phyloP scores from a whole-genome alignment of 2,113 vertebrate genomes.

The Henicopernis longicauda region DNA sequence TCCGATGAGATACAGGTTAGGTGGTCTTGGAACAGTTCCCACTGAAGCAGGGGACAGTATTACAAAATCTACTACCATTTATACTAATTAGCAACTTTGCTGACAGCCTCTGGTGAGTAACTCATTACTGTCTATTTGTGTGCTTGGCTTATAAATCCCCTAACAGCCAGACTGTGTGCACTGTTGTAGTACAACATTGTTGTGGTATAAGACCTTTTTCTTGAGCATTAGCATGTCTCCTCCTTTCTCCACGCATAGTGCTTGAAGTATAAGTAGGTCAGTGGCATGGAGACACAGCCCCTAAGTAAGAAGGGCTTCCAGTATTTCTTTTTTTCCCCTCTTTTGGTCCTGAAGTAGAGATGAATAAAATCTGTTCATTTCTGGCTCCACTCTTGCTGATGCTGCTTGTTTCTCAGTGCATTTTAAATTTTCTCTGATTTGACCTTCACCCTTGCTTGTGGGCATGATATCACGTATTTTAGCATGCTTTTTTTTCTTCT shows the following conservation, averaged over 20 bases:
- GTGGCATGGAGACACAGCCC: slow-evolving; percentile 22
- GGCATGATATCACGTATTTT: slow-evolving; percentile 36
- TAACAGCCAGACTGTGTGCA: slow-evolving; percentile 46
- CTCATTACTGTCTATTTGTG: slow-evolving; percentile 67
- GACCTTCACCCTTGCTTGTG: slow-evolving; percentile 46
- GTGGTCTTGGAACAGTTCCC: slow-evolving; percentile 55
- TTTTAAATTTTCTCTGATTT: slow-evolving; percentile 57
- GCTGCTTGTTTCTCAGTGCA: slow-evolving; percentile 16
- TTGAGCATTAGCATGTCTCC: neutral
- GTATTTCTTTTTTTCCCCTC: neutral
- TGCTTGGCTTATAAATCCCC: slow-evolving; percentile 60
- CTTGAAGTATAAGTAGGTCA: slow-evolving; percentile 54
- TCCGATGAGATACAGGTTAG: neutral
- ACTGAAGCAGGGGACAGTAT: slow-evolving; percentile 44
- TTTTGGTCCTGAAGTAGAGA: neutral
- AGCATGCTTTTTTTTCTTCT: neutral
- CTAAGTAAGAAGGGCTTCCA: slow-evolving; percentile 20
- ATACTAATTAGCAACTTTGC: slow-evolving; percentile 66
- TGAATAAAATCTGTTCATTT: slow-evolving; percentile 35
- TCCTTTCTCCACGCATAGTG: neutral
- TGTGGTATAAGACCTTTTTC: slow-evolving; percentile 48
- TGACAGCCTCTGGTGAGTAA: slow-evolving; percentile 64
- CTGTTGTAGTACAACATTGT: slow-evolving; percentile 40
- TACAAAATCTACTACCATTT: slow-evolving; percentile 51
- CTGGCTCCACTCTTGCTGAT: slow-evolving; percentile 39